A percentile compares a stretch with the other conserved stretches of the same genome.
phyloP scores from a whole-genome alignment of 2,797 vertebrate genomes.

The Octomys mimax region DNA sequence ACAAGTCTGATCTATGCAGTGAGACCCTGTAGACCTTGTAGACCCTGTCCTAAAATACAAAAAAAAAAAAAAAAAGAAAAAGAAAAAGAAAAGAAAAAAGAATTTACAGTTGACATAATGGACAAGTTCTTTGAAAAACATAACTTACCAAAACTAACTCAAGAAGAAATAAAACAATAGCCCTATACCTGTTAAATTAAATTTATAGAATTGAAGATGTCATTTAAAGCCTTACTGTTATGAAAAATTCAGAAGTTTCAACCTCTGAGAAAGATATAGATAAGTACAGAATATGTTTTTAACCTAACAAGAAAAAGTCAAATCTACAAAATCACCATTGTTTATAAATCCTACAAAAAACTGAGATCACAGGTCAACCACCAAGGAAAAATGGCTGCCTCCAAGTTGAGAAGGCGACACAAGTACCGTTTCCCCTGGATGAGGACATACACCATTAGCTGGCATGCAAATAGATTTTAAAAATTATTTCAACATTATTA shows the following conservation, averaged over 20 bases:
- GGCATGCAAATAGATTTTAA: neutral
- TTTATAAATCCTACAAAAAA: neutral
- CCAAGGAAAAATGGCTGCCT: neutral
- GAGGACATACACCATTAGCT: neutral
- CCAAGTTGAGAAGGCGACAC: neutral
- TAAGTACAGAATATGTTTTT: neutral
- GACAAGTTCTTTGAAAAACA: too few species aligned
- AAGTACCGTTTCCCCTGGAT: neutral
- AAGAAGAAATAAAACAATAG: slow-evolving; percentile 29
- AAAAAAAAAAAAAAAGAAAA: too few species aligned
- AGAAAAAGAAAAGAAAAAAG: neutral
- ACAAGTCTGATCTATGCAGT: too few species aligned
- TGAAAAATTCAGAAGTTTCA: neutral
- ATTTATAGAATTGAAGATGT: neutral
- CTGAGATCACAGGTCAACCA: neutral
- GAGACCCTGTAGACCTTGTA: too few species aligned
- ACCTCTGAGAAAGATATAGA: neutral
- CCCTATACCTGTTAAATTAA: neutral
- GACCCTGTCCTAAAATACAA: too few species aligned
- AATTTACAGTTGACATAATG: neutral
- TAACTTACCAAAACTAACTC: neutral
- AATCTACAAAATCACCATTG: neutral
- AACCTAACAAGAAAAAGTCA: neutral
- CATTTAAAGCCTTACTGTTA: neutral
- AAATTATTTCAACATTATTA: neutral